Evolutionary conservation across 1,140 invertebrate species (phyloP), one percentile per base, ranked within the genome.

Genomic region (Zophobas morio): DNA sequence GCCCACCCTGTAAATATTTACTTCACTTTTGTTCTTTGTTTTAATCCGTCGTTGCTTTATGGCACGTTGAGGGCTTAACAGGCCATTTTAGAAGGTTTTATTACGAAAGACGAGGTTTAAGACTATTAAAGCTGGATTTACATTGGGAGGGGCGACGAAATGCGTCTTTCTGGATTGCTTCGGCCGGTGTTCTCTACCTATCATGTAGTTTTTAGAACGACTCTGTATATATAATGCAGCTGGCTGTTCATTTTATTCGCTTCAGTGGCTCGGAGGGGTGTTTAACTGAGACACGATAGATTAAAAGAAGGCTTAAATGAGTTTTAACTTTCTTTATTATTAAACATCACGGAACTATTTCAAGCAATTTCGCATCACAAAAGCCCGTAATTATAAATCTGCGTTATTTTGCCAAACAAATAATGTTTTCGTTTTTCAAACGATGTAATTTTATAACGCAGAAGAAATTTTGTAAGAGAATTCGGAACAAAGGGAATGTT

Each of bases 191-290:
- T 71, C 32, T 73, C 33, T 42, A 66, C 60, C 60, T 37, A 56
- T 56, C 71, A 73, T 73, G 71, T 73, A 73, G 71, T 56, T 73
- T 56, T 73, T 73, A 73, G 71, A 54, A 35, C 35, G 56, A 56
- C 37, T 39, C 49, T 66, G 37, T 40, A 66, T 33, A 63, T 37
- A 63, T 35, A 6, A 51, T 5, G n/a, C 8, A 39, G 70, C 46
- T 54, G 47, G 70, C 70, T 47, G 51, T 72, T 51, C 46, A 53
- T 53, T 73, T 73, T 53, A 72, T 73, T 53, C 33, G 71, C 40
- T 73, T 73, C 57, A 63, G 57, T 63, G 2, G 54, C 34, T 8
- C 8, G 3, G 8, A 46, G 8, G 42, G 8, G 42, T 8, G 8
- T 46, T 46, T 46, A 46, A 46, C 42, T 46, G 42, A 46, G 49